Percentiles rank a stretch among this genome's conserved stretches.
These are phyloP conservation scores for Gambusia yucatana DNA, from an alignment of 2,797 vertebrate genomes.

Conservation along the genomic window DNA sequence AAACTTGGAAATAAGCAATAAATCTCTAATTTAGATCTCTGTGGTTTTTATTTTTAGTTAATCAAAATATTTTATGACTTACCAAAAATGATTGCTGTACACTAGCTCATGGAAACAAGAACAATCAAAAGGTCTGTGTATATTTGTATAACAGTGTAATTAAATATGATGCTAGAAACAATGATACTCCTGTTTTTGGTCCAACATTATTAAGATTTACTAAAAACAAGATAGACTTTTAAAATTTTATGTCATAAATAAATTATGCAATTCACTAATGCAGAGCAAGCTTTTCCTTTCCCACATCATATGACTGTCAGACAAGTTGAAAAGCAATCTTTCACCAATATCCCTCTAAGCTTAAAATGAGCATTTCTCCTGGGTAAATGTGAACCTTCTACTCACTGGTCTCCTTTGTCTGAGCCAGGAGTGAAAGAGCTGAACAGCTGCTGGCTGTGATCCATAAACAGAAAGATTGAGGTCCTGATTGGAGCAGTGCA, in stretches of 20 bases:
- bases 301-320: slow-evolving; percentile 8
- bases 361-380: slow-evolving; percentile 32
- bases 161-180: background rate
- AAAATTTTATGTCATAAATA: background rate
- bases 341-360: slow-evolving; percentile 14
- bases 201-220: background rate
- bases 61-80: background rate
- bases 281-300: slow-evolving; percentile 12
- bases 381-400: slow-evolving; percentile 56
- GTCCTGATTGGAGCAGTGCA: slow-evolving; percentile 70
- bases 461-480: slow-evolving; percentile 73
- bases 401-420: slow-evolving; percentile 44
- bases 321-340: slow-evolving; percentile 15
- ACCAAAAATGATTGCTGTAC: background rate
- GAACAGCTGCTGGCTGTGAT: slow-evolving; percentile 77
- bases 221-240: slow-evolving; percentile 3
- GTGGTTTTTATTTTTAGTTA: background rate
- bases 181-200: background rate
- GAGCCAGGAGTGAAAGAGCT: slow-evolving; percentile 69
- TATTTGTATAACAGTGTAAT: background rate
- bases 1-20: background rate
- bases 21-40: background rate
- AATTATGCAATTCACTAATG: background rate
- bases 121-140: slow-evolving; percentile 1
- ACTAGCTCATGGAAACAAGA: background rate